These are phyloP conservation scores for Harpagoxenus sublaevis DNA, from an alignment of 2,888 invertebrate species.

Conservation along the genomic window DNA sequence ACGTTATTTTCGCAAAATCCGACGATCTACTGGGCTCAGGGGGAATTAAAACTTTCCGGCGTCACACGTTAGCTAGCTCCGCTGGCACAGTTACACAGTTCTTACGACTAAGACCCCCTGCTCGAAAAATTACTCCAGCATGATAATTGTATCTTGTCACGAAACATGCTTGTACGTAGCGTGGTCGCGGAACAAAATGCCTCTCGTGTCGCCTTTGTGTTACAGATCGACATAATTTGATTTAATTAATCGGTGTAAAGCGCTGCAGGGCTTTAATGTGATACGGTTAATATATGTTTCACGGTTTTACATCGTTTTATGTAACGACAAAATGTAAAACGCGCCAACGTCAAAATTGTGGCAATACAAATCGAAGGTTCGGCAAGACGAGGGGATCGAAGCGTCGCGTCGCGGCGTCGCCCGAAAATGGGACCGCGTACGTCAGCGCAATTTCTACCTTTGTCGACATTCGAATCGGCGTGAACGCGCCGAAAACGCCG, in stretches of 20 bases:
- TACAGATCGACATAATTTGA: conserved; percentile 40
- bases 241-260: conserved; percentile 46
- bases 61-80: conserved; percentile 43
- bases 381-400: conserved; percentile 16
- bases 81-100: conserved; percentile 46
- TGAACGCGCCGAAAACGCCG: conserved; percentile 77
- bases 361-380: background rate
- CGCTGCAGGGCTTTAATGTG: background rate
- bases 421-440: conserved; percentile 17
- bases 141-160: conserved; percentile 54
- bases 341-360: background rate
- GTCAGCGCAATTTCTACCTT: conserved; percentile 70
- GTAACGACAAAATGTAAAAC: background rate
- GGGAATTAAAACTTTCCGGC: conserved; percentile 53
- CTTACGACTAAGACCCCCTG: conserved; percentile 34
- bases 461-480: conserved; percentile 72
- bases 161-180: conserved; percentile 23
- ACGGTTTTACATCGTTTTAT: background rate
- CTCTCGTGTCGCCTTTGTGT: conserved; percentile 27
- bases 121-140: conserved; percentile 42
- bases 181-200: conserved; percentile 35
- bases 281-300: conserved; percentile 4
- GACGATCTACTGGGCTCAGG: conserved; percentile 34
- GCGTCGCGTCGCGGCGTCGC: background rate
- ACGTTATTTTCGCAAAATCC: conserved; percentile 49